phyloP scores from a whole-genome alignment of 1,140 invertebrate genomes.

The Bradysia coprophila region DNA sequence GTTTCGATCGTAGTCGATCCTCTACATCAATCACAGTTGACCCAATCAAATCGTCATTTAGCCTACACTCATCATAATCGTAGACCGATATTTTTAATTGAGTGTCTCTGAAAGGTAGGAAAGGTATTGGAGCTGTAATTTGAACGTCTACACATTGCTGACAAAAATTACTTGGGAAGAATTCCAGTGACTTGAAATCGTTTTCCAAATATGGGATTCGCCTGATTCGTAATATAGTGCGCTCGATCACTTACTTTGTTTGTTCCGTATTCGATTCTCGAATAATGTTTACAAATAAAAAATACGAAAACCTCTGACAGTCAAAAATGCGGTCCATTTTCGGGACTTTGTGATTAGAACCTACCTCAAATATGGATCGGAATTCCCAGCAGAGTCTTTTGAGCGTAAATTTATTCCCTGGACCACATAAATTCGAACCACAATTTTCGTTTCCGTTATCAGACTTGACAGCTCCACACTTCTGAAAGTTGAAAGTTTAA shows the following conservation, averaged over 20 bases:
- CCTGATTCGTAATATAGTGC: slow-evolving; percentile 53
- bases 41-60: slow-evolving; percentile 61
- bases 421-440: slow-evolving; percentile 63
- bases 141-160: too few relatives aligned
- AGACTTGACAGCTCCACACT: not conserved
- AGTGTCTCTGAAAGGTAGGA: too few relatives aligned
- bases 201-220: slow-evolving; percentile 73
- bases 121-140: too few relatives aligned
- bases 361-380: slow-evolving; percentile 69
- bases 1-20: slow-evolving; percentile 63
- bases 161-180: slow-evolving; percentile 11
- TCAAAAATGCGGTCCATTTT: too few relatives aligned
- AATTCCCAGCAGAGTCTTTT: slow-evolving; percentile 50
- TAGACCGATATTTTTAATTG: slow-evolving; percentile 46
- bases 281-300: too few relatives aligned
- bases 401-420: slow-evolving; percentile 47
- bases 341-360: too few relatives aligned
- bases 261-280: too few relatives aligned
- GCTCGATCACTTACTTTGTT: slow-evolving; percentile 49
- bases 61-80: slow-evolving; percentile 48
- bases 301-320: too few relatives aligned
- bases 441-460: slow-evolving; percentile 37
- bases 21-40: slow-evolving; percentile 73
- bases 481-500: slow-evolving; percentile 10
- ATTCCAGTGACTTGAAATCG: slow-evolving; percentile 14